Evolutionary conservation across 2,888 invertebrate genomes (phyloP), one percentile per base, ranked within the genome.

Genomic region (Anthrax anthrax): DNA sequence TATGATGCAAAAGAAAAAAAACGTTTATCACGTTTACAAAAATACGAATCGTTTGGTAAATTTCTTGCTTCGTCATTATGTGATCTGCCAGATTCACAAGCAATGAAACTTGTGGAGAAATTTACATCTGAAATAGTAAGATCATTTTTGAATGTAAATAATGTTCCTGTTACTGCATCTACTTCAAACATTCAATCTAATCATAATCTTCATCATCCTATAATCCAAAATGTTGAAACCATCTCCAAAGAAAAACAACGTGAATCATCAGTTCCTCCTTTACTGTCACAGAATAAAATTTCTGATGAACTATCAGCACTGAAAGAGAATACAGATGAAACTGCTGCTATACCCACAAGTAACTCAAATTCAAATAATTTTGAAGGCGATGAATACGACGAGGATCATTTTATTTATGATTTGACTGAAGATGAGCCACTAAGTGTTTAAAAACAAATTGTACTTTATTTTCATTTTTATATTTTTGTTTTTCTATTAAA

Each of bases 121-220:
- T 65, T 68, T 52, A 66, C 67, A 19, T 57, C 60, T 17, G 66
- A 66, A 46, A 48, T 66, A 47, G 64, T 67, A 8, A 58, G 59
- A 49, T 59, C 60, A 8, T 47, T 63, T n/a, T 57, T 65, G 2
- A 32, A 12, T 32, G 29, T 12, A 12, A 12, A 32, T 32, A 12
- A 32, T 32, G 13, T 5, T 3, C 9, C 12, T 12, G 9, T 12
- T 9, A 4, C 13, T 12, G 1, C 29, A 32, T 9, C 29, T 12
- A 12, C 29, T 12, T 12, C 29, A 5, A 23, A 23, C 8, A 8
- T 8, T 6, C 23, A 23, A 23, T 6, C 5, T 23, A 23, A 23
- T 23, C 8, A 4, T 6, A 4, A 23, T 4, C 4, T 6, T 23
- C 4, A 4, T 23, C 23, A 23, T 6, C 23, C 23, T 4, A 32